Conservation (phyloP, 2,113 vertebrate species). For the Apaloderma vittatum region DNA sequence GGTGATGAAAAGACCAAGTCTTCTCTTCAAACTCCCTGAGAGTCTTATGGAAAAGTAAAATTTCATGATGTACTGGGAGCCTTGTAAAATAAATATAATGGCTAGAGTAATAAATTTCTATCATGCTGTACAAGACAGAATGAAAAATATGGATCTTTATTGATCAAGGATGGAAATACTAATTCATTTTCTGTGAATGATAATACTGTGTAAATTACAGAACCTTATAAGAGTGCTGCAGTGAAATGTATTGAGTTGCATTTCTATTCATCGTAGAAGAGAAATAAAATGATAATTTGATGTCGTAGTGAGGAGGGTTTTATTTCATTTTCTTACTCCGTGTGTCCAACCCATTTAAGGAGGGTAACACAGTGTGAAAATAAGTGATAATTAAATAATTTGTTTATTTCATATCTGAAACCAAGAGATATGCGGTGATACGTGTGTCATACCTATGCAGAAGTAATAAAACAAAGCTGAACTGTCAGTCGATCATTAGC, state of each 20-base stretch:
- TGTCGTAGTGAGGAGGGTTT: neutral
- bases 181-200: neutral
- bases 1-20: neutral
- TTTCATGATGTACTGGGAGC: neutral
- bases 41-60: neutral
- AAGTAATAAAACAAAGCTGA: neutral
- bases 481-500: neutral
- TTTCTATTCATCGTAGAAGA: neutral
- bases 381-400: neutral
- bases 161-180: neutral
- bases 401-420: neutral
- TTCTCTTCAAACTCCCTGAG: neutral
- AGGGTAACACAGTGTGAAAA: neutral
- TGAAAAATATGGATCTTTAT: neutral
- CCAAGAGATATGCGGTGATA: neutral
- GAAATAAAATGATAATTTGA: neutral
- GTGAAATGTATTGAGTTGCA: neutral
- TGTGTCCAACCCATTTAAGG: neutral
- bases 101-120: neutral
- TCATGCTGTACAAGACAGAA: neutral
- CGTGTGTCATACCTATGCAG: neutral
- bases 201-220: neutral
- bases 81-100: neutral
- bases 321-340: neutral
- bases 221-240: neutral